These are phyloP conservation scores for Metallyticus violacea DNA, from an alignment of 2,888 invertebrate species.

Conservation along the genomic window DNA sequence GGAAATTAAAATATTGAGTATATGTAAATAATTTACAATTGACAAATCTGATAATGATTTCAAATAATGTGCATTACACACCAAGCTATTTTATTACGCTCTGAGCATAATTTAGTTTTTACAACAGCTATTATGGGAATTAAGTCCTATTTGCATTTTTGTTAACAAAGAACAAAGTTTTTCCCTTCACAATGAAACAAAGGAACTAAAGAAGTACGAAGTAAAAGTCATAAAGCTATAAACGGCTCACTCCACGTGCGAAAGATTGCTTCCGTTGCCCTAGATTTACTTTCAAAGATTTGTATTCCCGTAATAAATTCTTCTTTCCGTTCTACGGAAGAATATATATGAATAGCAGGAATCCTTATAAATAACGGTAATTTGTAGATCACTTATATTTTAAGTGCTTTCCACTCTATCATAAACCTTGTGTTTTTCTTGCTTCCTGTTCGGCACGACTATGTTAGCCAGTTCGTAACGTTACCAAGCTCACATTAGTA, in stretches of 20 bases:
- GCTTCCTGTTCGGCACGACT: too few relatives aligned
- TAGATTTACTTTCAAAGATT: neutral
- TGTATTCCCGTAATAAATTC: neutral
- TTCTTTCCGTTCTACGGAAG: too few relatives aligned
- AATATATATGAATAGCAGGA: too few relatives aligned
- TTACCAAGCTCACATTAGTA: too few relatives aligned
- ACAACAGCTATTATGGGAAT: neutral
- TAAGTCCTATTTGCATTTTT: neutral
- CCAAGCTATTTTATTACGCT: neutral
- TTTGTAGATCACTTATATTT: too few relatives aligned
- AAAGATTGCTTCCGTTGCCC: neutral
- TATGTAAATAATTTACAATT: neutral
- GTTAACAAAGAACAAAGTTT: neutral
- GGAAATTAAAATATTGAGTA: too few relatives aligned
- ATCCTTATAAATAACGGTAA: too few relatives aligned
- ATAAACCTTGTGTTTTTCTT: too few relatives aligned
- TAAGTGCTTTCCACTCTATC: too few relatives aligned
- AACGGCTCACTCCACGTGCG: neutral
- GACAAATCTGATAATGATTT: neutral
- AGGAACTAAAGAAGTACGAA: neutral
- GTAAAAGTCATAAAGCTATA: neutral
- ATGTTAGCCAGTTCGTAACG: too few relatives aligned
- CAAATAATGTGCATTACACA: neutral
- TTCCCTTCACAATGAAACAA: neutral
- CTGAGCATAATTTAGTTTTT: neutral